Evolutionary conservation across 1,140 invertebrate genomes (phyloP).

Genomic region (Drosophila paulistorum): DNA sequence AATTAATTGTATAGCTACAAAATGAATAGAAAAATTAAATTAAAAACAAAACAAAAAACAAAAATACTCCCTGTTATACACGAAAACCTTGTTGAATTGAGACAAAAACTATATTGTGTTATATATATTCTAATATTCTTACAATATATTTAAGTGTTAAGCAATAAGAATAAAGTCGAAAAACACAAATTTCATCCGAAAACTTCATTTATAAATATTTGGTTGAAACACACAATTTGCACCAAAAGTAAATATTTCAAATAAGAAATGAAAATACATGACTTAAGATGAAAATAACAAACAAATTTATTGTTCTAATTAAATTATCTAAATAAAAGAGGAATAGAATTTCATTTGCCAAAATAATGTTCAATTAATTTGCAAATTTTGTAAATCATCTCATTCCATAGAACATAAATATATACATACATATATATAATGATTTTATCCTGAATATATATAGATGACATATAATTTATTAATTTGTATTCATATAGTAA

Average conservation of each 20-base stretch:
- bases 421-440: too few relatives aligned
- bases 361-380: too few relatives aligned
- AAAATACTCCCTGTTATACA: background rate
- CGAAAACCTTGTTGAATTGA: background rate
- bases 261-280: too few relatives aligned
- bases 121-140: background rate
- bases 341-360: too few relatives aligned
- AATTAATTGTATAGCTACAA: background rate
- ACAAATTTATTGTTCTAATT: too few relatives aligned
- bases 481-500: background rate
- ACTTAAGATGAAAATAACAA: too few relatives aligned
- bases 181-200: background rate
- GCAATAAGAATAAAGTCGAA: background rate
- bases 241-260: too few relatives aligned
- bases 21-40: background rate
- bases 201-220: background rate
- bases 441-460: too few relatives aligned
- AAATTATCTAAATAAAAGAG: too few relatives aligned
- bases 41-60: background rate
- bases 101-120: constrained; percentile 1
- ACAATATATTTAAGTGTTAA: background rate
- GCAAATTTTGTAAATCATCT: too few relatives aligned
- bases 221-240: background rate
- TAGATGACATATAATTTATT: background rate
- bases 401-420: too few relatives aligned